Evolutionary conservation across 2,113 vertebrate species (phyloP).

Genomic region (Oceanites oceanicus): DNA sequence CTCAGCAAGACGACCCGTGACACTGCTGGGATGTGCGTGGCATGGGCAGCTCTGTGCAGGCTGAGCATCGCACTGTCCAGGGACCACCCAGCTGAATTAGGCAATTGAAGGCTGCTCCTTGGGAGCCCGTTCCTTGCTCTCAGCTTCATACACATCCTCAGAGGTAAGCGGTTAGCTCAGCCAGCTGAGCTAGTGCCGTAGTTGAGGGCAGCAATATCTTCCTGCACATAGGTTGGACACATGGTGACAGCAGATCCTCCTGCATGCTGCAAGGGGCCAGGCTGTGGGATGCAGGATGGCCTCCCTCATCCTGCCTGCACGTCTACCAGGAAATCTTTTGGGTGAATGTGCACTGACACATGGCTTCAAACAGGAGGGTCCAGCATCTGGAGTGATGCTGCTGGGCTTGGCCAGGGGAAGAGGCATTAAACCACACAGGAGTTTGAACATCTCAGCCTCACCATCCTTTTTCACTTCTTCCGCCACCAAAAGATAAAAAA

Average conservation of each 20-base stretch:
- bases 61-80: background rate
- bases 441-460: background rate
- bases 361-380: background rate
- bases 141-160: background rate
- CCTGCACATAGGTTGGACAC: accelerated
- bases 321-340: background rate
- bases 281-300: background rate
- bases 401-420: background rate
- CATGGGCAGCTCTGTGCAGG: background rate
- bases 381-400: background rate
- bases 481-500: background rate
- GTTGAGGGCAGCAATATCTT: background rate
- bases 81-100: background rate
- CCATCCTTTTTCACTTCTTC: background rate
- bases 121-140: background rate
- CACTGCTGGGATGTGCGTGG: no score
- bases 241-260: background rate
- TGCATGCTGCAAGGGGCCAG: background rate
- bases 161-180: background rate
- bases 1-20: background rate
- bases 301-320: background rate
- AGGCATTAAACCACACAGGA: background rate
- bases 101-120: background rate
- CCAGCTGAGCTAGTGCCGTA: background rate
- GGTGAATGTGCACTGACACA: background rate